Evolutionary conservation across 2,113 vertebrate species (phyloP).

Genomic region (Rhombomys opimus): DNA sequence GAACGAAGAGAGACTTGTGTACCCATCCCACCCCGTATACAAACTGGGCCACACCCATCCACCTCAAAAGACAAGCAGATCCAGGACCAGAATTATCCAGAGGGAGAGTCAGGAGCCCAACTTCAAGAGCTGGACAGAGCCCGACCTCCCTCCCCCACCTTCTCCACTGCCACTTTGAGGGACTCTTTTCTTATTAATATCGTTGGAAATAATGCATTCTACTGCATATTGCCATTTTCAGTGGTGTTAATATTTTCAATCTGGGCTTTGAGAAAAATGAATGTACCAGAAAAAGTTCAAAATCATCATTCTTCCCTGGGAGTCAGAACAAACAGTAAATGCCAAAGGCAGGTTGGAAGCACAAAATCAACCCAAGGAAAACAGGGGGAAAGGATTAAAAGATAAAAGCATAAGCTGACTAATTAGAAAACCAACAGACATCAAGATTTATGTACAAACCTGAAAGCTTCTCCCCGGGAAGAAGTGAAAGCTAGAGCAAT

Average conservation of each 20-base stretch:
- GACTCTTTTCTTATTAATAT: background rate
- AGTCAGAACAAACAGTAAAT: background rate
- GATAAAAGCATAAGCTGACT: background rate
- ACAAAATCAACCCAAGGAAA: slow-evolving; percentile 4
- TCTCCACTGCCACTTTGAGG: background rate
- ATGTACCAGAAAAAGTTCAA: background rate
- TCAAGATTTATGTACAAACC: background rate
- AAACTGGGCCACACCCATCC: background rate
- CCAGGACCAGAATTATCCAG: background rate
- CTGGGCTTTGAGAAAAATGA: background rate
- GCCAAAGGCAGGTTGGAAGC: background rate
- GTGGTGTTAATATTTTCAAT: slow-evolving; percentile 1
- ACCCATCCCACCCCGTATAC: background rate
- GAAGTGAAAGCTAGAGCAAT: background rate
- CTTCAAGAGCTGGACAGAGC: background rate
- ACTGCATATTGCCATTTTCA: background rate
- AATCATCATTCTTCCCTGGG: background rate
- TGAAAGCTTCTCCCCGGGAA: slow-evolving; percentile 30
- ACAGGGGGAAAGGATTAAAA: background rate
- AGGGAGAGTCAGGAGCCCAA: background rate
- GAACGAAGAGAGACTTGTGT: background rate
- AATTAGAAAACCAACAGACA: slow-evolving; percentile 39
- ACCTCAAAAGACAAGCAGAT: background rate
- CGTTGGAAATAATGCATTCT: background rate
- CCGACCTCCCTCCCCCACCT: background rate